Evolutionary conservation across 2,888 invertebrate species (phyloP).

Genomic region (Dioctria linearis): DNA sequence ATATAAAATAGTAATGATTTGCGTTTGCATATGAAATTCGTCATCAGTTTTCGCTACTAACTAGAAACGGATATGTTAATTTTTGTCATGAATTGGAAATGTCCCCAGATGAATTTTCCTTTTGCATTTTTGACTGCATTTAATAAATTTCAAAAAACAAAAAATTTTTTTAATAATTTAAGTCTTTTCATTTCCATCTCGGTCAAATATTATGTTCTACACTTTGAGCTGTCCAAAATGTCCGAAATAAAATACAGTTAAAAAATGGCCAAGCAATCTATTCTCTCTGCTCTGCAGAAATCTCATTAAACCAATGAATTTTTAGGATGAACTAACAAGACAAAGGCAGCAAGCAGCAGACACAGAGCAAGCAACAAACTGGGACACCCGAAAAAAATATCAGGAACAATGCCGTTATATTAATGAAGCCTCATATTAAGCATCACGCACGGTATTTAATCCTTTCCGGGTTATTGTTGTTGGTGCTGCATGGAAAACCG

Average conservation of each 20-base stretch:
- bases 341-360: neutral
- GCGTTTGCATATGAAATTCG: too few species aligned
- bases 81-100: too few species aligned
- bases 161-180: too few species aligned
- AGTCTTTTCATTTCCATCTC: too few species aligned
- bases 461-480: neutral
- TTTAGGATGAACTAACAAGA: neutral
- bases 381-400: neutral
- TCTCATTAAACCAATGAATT: neutral
- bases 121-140: too few species aligned
- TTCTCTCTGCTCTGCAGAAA: neutral
- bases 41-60: too few species aligned
- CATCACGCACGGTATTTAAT: slow-evolving; percentile 21
- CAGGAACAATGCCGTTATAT: slow-evolving; percentile 12
- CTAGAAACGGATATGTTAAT: too few species aligned
- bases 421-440: slow-evolving; percentile 30
- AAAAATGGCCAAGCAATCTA: neutral
- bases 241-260: neutral
- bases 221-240: too few species aligned
- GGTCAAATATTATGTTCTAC: too few species aligned
- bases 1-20: too few species aligned
- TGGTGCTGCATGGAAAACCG: neutral
- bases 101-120: too few species aligned
- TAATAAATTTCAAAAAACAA: too few species aligned
- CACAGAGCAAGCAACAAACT: neutral